A percentile compares a stretch with the other conserved stretches of the same genome.
These are phyloP conservation scores for Cotesia congregata DNA, from an alignment of 2,888 invertebrate species.

Conservation along the genomic window DNA sequence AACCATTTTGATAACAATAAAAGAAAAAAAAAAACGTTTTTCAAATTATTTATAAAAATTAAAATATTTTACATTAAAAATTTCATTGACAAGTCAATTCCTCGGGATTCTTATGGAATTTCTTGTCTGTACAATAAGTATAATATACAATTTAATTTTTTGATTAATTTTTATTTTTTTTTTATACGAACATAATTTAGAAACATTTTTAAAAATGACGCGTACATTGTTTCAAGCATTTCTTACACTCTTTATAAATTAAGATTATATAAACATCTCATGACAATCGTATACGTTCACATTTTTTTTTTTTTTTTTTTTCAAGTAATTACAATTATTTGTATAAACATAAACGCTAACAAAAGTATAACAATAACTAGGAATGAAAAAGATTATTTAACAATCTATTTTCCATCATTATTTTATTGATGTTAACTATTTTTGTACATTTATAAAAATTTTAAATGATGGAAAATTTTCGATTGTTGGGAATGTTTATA, in stretches of 20 bases:
- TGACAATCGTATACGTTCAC: slow-evolving; percentile 30
- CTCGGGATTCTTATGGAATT: neutral
- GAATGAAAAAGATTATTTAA: slow-evolving; percentile 30
- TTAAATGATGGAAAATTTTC: slow-evolving; percentile 23
- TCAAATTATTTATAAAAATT: neutral
- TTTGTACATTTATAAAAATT: slow-evolving; percentile 39
- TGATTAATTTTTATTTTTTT: neutral
- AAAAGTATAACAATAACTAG: slow-evolving; percentile 27
- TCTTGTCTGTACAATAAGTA: neutral
- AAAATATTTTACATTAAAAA: neutral
- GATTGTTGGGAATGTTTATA: slow-evolving; percentile 19
- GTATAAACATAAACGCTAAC: slow-evolving; percentile 30
- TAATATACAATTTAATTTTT: neutral
- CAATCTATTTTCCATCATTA: slow-evolving; percentile 36
- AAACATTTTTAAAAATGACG: slow-evolving; percentile 5
- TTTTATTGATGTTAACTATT: slow-evolving; percentile 33
- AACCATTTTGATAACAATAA: slow-evolving; percentile 69
- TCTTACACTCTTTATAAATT: slow-evolving; percentile 1
- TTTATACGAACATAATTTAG: neutral
- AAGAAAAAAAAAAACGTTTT: slow-evolving; percentile 59
- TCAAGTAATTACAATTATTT: slow-evolving; percentile 15
- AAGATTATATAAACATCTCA: slow-evolving; percentile 15
- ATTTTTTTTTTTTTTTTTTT: neutral
- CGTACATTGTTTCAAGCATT: slow-evolving; percentile 15
- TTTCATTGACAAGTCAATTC: neutral